Base-by-base conservation (phyloP, 2,113 vertebrate genomes). In the Pelecanus crispus region DNA sequence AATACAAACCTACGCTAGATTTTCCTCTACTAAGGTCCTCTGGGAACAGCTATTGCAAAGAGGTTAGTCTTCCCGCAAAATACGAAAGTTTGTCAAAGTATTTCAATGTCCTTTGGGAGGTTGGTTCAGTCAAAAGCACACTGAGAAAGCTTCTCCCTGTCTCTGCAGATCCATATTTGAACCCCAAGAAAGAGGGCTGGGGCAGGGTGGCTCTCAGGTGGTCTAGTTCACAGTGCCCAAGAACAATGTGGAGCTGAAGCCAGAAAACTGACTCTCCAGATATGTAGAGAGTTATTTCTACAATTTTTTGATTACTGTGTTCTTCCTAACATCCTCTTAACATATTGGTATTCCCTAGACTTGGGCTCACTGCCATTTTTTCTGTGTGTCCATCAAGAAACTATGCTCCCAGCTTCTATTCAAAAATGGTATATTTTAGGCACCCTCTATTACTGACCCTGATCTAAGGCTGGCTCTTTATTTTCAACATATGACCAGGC, bases 211-310 rank as follows among this genome's bases (percentile, higher is more conserved):
- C 13, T 56, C 24, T 65, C 18, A 20, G 22, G n/a, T 77, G 50
- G 12, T 14, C 19, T 56, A 36, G 10, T 11, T 36, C 61, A 71
- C 18, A 26, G 31, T 13, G 22, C 7, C 44, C 3, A 3, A 59
- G 12, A 72, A 6, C 10, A 44, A 20, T 1, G 0, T 0, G 2
- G 0, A 1, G 44, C 22, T 75, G 34, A 74, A 95, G 22, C 25
- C 82, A 90, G 42, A 45, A 82, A 86, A 88, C 21, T 26, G 5
- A 12, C 6, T 85, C 18, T 53, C 31, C 21, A 87, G 42, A 53
- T 49, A 31, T 3, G 17, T 3, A 36, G 49, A 62, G 6, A 61
- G 11, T 31, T n/a, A 66, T 74, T 81, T 50, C 55, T 17, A 28
- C 50, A 58, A 19, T 11, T 26, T 53, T 5, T 6, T 55, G 28